Evolutionary conservation across 2,888 invertebrate species (phyloP).

Genomic region (Zootermopsis nevadensis): DNA sequence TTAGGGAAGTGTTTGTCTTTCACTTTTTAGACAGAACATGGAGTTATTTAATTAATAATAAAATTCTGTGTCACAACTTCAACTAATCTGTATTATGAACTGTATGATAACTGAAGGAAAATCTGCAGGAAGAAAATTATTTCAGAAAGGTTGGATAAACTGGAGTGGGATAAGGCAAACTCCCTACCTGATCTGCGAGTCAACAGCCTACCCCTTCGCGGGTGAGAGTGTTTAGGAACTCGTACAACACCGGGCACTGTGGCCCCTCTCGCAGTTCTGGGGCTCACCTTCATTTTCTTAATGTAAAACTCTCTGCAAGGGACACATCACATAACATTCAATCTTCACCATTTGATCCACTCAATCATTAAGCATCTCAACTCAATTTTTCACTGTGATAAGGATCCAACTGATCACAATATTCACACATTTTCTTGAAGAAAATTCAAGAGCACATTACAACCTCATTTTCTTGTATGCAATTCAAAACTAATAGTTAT

Average conservation of each 20-base stretch:
- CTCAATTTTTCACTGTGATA: background rate
- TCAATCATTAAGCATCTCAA: background rate
- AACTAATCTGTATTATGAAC: too few species aligned
- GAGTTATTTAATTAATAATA: too few species aligned
- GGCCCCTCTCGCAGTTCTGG: background rate
- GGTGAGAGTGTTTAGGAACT: slow-evolving; percentile 24
- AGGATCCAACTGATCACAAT: too few species aligned
- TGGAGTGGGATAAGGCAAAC: background rate
- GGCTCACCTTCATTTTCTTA: slow-evolving; percentile 32
- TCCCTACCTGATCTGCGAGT: slow-evolving; percentile 42
- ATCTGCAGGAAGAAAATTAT: background rate
- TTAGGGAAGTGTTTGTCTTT: too few species aligned
- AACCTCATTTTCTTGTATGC: too few species aligned
- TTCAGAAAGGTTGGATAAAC: background rate
- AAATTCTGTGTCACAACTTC: too few species aligned
- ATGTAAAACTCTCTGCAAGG: slow-evolving; percentile 28
- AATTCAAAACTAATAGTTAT: too few species aligned
- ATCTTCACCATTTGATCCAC: slow-evolving; percentile 1
- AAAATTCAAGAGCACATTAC: too few species aligned
- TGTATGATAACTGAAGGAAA: background rate
- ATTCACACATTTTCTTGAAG: too few species aligned
- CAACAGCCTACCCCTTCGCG: slow-evolving; percentile 23
- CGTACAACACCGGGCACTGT: slow-evolving; percentile 28
- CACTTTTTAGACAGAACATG: too few species aligned
- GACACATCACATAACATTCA: slow-evolving; percentile 24